Base-by-base conservation (phyloP, 1,140 invertebrate species). In the Lanistes nyassanus region DNA sequence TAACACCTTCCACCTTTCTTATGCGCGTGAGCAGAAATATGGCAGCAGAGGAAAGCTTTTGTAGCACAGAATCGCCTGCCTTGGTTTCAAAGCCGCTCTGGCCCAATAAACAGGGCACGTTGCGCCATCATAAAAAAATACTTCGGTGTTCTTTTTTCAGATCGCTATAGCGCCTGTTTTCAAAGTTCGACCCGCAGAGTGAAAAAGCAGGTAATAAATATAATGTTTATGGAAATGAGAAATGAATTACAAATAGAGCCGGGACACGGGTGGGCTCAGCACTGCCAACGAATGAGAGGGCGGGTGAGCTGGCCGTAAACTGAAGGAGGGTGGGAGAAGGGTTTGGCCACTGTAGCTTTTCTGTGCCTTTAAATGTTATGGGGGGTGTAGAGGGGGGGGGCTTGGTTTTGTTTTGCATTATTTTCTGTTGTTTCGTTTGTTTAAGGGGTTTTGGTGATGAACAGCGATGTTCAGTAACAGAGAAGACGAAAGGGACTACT, bases 191-290 rank as follows among this genome's bases (percentile, higher is more conserved):
- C 68, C 51, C 68, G 67, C 9, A 34, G 55, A 71, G 69, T 13
- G 69, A 58, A 56, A 62, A 67, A 37, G 65, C 55, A 72, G 51
- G 70, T 72, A 72, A 60, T 37, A 72, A 72, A 72, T 72, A 72
- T 34, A 72, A 72, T 72, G 70, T 72, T 72, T 72, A 72, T 72
- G 70, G 70, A 72, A 72, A 72, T 72, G 70, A 72, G 70, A 72
- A 72, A 13, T 29, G 70, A 72, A 42, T 42, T 37, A 72, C 70
- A 72, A 72, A 72, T 37, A 37, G 55, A 26, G 70, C 42, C 68
- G 9, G 31, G 31, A 56, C 26, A 29, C 56, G 70, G 16, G 56
- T 51, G 70, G 70, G 29, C 53, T 56, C 34, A 55, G 36, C 5
- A 56, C 51, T 11, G 29, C 21, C 0, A 21, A 37, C 55, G 37